Evolutionary conservation across 2,888 invertebrate species (phyloP).

Genomic region (Campoplex capitator): DNA sequence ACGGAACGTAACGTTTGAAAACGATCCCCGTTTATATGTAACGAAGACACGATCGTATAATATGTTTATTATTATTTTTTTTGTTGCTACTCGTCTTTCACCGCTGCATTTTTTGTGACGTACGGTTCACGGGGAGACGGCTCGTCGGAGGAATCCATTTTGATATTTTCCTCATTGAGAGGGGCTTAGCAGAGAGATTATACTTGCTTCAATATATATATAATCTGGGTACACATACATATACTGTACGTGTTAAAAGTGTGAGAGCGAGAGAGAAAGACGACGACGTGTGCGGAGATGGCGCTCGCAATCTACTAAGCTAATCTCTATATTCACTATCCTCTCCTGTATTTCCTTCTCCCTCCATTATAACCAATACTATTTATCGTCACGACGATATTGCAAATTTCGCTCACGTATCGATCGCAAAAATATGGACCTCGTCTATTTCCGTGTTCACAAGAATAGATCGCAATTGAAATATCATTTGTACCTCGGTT

Average conservation of each 20-base stretch:
- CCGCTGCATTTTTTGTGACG: constrained; percentile 73
- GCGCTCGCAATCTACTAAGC: constrained; percentile 50
- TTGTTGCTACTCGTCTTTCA: constrained; percentile 66
- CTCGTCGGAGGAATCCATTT: constrained; percentile 71
- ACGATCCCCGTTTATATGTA: background rate
- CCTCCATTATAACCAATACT: background rate
- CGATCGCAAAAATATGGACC: constrained; percentile 4
- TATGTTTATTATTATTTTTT: constrained; percentile 23
- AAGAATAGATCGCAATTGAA: background rate
- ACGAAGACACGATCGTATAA: constrained; percentile 5
- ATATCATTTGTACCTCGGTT: background rate
- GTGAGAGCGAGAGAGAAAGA: constrained; percentile 27
- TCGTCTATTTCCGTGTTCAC: background rate
- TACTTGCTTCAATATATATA: background rate
- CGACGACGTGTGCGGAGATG: constrained; percentile 44
- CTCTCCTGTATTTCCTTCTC: constrained; percentile 31
- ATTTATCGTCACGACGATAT: background rate
- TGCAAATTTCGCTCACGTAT: constrained; percentile 25
- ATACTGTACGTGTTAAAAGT: background rate
- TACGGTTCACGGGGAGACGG: constrained; percentile 58
- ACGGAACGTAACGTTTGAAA: background rate
- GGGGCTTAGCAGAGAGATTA: constrained; percentile 20
- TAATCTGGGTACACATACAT: background rate
- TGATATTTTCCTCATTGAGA: constrained; percentile 70
- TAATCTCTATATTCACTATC: constrained; percentile 35